A percentile compares a stretch with the other conserved stretches of the same genome.
Conservation (phyloP, 2,888 invertebrate genomes). For the Netelia melanura region DNA sequence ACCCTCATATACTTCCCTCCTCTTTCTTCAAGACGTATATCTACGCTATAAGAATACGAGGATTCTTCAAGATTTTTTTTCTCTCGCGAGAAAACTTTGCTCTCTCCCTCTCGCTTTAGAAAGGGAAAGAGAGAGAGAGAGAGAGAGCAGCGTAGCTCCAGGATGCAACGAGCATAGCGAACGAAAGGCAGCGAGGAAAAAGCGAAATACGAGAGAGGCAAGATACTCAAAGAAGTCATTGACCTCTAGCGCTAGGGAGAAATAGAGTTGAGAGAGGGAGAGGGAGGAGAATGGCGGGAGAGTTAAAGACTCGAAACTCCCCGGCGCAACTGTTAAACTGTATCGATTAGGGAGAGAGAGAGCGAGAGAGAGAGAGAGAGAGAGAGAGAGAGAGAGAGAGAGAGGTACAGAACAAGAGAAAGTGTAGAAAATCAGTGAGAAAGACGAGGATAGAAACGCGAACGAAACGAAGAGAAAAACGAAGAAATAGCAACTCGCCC, state of each 20-base stretch:
- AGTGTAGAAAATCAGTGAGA: not conserved
- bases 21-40: slow-evolving; percentile 1
- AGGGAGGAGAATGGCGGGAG: slow-evolving; percentile 8
- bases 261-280: not conserved
- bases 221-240: slow-evolving; percentile 43
- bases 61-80: slow-evolving; percentile 59
- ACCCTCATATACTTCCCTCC: slow-evolving; percentile 20
- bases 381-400: slow-evolving; percentile 7
- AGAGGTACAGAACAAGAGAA: not conserved
- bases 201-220: slow-evolving; percentile 15
- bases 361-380: slow-evolving; percentile 3
- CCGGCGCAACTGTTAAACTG: slow-evolving; percentile 52
- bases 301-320: slow-evolving; percentile 29
- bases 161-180: slow-evolving; percentile 9
- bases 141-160: slow-evolving; percentile 21
- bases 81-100: slow-evolving; percentile 51
- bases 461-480: not conserved
- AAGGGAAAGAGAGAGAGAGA: too few relatives aligned
- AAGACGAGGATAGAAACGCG: not conserved
- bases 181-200: slow-evolving; percentile 16
- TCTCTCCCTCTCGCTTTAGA: not conserved
- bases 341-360: slow-evolving; percentile 48
- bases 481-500: slow-evolving; percentile 27
- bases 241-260: slow-evolving; percentile 8
- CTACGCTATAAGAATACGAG: slow-evolving; percentile 7